Percentiles rank a stretch among this genome's conserved stretches.
Conservation (phyloP, 1,140 invertebrate genomes). For the Nasonia giraulti region DNA sequence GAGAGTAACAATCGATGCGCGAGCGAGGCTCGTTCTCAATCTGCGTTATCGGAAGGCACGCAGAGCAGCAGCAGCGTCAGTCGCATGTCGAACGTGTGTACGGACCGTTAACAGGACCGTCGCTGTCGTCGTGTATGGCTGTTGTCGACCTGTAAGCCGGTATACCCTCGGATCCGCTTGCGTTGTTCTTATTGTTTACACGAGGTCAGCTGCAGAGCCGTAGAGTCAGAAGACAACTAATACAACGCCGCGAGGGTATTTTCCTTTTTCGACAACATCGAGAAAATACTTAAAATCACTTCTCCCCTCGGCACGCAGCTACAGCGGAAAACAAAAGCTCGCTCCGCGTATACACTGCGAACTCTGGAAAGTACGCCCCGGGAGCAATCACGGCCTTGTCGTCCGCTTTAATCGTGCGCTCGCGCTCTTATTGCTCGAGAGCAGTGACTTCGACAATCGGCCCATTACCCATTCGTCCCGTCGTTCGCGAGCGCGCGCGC, state of each 20-base stretch:
- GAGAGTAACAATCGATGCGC: background rate
- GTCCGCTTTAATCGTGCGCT: background rate
- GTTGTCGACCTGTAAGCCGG: background rate
- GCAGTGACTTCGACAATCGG: slow-evolving; percentile 28
- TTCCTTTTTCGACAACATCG: background rate
- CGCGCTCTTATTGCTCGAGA: background rate
- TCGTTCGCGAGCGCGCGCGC: slow-evolving; percentile 14
- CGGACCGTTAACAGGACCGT: background rate
- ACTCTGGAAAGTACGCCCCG: background rate
- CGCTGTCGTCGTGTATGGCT: background rate
- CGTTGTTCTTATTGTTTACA: background rate
- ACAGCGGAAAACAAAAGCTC: background rate
- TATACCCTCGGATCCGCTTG: background rate
- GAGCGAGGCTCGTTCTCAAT: background rate
- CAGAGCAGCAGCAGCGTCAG: background rate
- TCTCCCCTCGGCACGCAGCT: background rate
- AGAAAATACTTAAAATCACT: background rate
- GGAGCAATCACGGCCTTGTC: background rate
- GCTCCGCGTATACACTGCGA: background rate
- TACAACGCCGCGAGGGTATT: background rate
- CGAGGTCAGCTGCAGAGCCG: background rate
- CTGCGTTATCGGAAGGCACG: background rate
- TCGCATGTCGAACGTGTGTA: background rate
- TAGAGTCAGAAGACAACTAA: background rate
- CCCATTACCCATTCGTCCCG: slow-evolving; percentile 33